Evolutionary conservation across 2,113 vertebrate species (phyloP), one percentile per base, ranked within the genome.

Genomic region (Nannobrachium achirus): DNA sequence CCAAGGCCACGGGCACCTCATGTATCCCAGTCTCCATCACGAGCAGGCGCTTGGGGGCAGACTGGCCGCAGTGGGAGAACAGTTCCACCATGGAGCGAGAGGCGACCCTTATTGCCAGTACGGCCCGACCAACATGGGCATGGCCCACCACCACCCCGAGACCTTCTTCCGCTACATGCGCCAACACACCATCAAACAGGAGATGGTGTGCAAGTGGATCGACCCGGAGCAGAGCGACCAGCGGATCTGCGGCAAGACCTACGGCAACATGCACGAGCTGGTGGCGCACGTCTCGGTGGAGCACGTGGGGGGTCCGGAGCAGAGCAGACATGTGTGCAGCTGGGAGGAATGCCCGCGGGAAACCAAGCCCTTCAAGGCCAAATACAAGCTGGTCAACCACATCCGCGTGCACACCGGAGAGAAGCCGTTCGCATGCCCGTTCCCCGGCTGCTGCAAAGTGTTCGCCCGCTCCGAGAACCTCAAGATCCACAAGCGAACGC

Each of bases 91-190:
- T 16, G 76, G 56, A 18, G 25, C 73, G 16, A 73, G 73, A 16
- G 62, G 69, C 10, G 79, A 81, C 50, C 79, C 74, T 4, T 81
- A 81, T 45, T 33, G 64, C 5, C 78, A 79, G n/a, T 79, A 79
- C 60, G 44, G 59, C 2, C 18, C 59, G 25, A 33, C 25, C 3
- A 33, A 33, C 25, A 33, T 33, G 14, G 48, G 46, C 92, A 89
- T 93, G 89, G 92, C 93, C 13, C 83, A 85, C 19, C 85, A 86
- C 39, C 82, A 73, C 48, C 92, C 94, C 1, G 94, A 93, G 85
- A 94, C 95, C 81, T 96, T 96, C 90, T 95, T 95, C 92, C 94
- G 95, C 73, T 96, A 96, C 86, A 95, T 96, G 94, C 89, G 95
- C 65, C 95, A 95, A 84, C 95, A 95, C 85, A 94, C 94, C 85